Evolutionary conservation across 2,797 vertebrate species (phyloP).

Genomic region (Poeciliopsis paucimaculata): DNA sequence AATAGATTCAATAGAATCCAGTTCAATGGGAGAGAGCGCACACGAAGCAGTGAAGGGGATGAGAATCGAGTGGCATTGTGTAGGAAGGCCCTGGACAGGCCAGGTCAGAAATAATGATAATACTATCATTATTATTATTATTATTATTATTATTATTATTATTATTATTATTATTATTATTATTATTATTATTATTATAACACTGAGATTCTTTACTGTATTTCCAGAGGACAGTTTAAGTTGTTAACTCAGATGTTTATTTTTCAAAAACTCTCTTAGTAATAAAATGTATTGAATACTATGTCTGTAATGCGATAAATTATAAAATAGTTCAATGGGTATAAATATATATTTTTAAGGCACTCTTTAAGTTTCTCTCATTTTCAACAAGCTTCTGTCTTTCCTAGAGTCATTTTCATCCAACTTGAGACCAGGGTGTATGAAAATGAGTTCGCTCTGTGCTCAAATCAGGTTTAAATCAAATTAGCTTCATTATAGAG

Average conservation of each 20-base stretch:
- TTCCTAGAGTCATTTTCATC: background rate
- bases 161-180: too few species aligned
- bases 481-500: background rate
- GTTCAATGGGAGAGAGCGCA: too few species aligned
- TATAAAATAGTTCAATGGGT: background rate
- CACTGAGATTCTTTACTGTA: background rate
- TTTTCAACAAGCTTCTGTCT: background rate
- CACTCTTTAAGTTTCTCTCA: background rate
- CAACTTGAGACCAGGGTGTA: background rate
- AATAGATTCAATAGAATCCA: too few species aligned
- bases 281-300: background rate
- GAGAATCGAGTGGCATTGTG: too few species aligned
- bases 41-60: too few species aligned
- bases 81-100: too few species aligned
- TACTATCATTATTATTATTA: too few species aligned
- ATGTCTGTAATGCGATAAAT: background rate
- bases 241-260: background rate
- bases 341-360: background rate
- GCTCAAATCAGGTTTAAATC: background rate
- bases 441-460: background rate
- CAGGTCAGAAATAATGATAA: too few species aligned
- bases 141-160: too few species aligned
- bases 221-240: background rate
- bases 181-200: too few species aligned
- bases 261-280: background rate